Base-by-base conservation (phyloP, 2,888 invertebrate species). In the Drosophila paramelanica region DNA sequence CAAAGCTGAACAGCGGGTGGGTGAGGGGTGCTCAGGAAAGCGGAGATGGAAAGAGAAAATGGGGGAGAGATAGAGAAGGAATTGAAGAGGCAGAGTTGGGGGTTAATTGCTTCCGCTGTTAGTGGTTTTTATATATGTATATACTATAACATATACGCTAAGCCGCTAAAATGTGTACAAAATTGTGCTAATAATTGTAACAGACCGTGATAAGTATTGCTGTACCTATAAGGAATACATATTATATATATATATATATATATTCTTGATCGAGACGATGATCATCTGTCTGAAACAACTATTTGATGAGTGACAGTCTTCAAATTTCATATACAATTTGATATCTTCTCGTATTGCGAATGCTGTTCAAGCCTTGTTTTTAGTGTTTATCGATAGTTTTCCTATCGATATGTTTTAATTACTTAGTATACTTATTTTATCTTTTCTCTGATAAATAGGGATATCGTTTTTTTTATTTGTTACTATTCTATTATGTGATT, bases 1-100 rank as follows among this genome's bases (percentile, higher is more conserved):
- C 65, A 49, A 65, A 78, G 45, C 62, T 42, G 51, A 60, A 31
- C 79, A 56, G 50, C 43, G 27, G 59, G 61, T 14, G 47, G 11
- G 1, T 13, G 38, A 27, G 31, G 41, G 31, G 41, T 11, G 20
- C 20, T 4, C 5, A 6, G 0, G 5, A 1, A 8, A 8, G 39
- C 27, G 17, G 3, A 10, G 1, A 0, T 11, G 52, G 5, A 7
- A 6, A 8, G 41, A 33, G 8, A 8, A 8, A 7, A 8, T 1
- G 31, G 7, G 7, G 8, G 31, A 1, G 7, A 31, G 10, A 31
- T 2, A 10, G 31, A 33, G 11, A 33, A 11, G 8, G 3, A 8
- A 33, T 33, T 8, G 27, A 7, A 7, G 27, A 10, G 10, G 3
- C 36, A 5, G 36, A 36, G 11, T 36, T 36, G 36, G 13, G 13